phyloP scores from a whole-genome alignment of 2,888 invertebrate genomes.

The Pachycephus smyrnensis region DNA sequence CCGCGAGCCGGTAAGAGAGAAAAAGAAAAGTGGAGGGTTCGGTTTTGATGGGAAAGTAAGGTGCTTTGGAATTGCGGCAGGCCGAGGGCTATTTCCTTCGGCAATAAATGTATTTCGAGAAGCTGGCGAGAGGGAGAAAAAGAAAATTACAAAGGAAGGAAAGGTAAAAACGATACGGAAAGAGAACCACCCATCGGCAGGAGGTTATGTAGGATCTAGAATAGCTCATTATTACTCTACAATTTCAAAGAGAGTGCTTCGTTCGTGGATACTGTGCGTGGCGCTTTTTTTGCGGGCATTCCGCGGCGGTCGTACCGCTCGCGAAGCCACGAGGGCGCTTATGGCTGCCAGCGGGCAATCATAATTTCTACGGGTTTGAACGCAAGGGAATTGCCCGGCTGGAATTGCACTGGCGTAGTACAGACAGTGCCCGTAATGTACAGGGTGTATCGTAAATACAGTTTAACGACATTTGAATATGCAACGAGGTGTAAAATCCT shows the following conservation, averaged over 20 bases:
- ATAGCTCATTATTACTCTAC: slow-evolving; percentile 1
- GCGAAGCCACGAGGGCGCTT: not conserved
- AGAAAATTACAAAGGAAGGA: not conserved
- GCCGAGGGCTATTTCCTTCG: not conserved
- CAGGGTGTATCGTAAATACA: not conserved
- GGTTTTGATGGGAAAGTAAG: not conserved
- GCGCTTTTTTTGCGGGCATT: slow-evolving; percentile 10
- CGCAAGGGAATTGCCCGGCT: not conserved
- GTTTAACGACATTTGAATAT: not conserved
- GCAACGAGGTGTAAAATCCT: not conserved
- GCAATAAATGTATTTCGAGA: slow-evolving; percentile 3
- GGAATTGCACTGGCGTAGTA: not conserved
- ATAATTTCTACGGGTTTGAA: not conserved
- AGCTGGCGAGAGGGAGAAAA: not conserved
- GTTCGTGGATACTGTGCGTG: slow-evolving; percentile 1
- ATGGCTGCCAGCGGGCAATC: slow-evolving; percentile 2
- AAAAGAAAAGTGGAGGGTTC: not conserved
- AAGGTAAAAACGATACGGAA: not conserved
- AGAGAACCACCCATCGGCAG: not conserved
- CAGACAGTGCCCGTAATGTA: not conserved
- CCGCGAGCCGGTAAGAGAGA: not conserved
- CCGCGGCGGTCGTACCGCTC: slow-evolving; percentile 5
- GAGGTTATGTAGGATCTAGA: not conserved
- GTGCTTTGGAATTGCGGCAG: not conserved
- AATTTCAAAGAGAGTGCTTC: not conserved